phyloP scores from a whole-genome alignment of 2,888 invertebrate species.

The Andrena praecox region DNA sequence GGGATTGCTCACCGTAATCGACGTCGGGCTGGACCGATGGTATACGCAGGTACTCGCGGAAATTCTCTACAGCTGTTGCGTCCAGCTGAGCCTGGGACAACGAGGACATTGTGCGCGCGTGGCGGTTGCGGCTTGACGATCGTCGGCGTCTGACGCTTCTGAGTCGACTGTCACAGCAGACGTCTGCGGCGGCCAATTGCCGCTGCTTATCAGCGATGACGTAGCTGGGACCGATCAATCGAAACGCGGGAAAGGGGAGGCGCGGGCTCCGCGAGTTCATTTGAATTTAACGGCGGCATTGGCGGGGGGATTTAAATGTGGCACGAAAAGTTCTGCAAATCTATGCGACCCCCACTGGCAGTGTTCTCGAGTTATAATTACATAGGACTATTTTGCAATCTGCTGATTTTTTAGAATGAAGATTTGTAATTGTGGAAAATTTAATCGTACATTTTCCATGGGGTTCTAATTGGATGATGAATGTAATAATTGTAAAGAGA shows the following conservation, averaged over 20 bases:
- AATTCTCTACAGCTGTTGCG: constrained; percentile 89
- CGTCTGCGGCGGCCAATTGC: constrained; percentile 74
- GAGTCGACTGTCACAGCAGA: constrained; percentile 75
- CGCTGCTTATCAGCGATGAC: constrained; percentile 65
- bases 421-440: too few species aligned
- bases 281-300: background rate
- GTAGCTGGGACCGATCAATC: constrained; percentile 65
- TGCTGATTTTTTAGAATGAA: too few species aligned
- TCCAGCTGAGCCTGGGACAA: constrained; percentile 77
- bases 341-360: too few species aligned
- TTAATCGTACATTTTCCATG: too few species aligned
- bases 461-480: background rate
- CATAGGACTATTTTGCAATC: too few species aligned
- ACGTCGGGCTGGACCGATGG: constrained; percentile 95
- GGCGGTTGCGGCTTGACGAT: constrained; percentile 53
- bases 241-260: background rate
- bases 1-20: constrained; percentile 91
- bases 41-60: constrained; percentile 94
- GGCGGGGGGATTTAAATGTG: too few species aligned
- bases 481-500: background rate
- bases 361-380: too few species aligned
- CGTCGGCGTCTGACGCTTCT: constrained; percentile 67
- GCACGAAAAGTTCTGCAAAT: too few species aligned
- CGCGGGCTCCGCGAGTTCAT: constrained; percentile 11
- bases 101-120: constrained; percentile 67